phyloP scores from a whole-genome alignment of 2,888 invertebrate genomes.

The Idaea dimidiata region DNA sequence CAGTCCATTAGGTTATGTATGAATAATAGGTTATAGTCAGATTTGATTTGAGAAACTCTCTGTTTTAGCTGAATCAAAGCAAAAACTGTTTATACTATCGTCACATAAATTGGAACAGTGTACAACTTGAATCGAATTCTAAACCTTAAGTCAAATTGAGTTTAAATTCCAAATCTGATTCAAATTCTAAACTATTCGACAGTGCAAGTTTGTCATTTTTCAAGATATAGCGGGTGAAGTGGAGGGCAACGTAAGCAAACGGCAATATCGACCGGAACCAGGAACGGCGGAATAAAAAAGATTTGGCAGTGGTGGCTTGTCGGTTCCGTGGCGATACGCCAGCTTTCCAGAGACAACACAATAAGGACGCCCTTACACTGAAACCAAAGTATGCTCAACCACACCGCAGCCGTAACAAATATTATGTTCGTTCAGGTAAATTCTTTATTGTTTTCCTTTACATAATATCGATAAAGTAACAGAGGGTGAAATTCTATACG shows the following conservation, averaged over 20 bases:
- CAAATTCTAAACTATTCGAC: constrained; percentile 7
- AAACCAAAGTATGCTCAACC: constrained; percentile 67
- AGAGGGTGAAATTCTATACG: background rate
- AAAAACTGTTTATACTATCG: background rate
- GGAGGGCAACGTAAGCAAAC: constrained; percentile 52
- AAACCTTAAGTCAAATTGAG: background rate
- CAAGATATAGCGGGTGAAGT: constrained; percentile 26
- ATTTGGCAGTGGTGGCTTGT: constrained; percentile 53
- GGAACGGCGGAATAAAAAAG: constrained; percentile 53
- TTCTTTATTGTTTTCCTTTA: constrained; percentile 4
- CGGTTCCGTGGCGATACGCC: constrained; percentile 62
- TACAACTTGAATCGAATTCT: background rate
- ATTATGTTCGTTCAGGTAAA: constrained; percentile 26
- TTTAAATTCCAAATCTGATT: background rate
- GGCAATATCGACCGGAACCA: constrained; percentile 60
- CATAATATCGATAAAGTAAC: constrained; percentile 9
- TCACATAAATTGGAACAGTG: background rate
- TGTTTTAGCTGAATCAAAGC: background rate
- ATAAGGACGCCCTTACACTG: constrained; percentile 67
- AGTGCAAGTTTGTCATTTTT: constrained; percentile 20
- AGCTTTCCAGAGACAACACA: constrained; percentile 67
- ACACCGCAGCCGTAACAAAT: constrained; percentile 50
- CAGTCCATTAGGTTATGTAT: background rate
- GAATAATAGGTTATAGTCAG: background rate
- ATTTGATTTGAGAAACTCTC: background rate